Evolutionary conservation across 2,888 invertebrate species (phyloP), one percentile per base, ranked within the genome.

Genomic region (Auanema sp.): DNA sequence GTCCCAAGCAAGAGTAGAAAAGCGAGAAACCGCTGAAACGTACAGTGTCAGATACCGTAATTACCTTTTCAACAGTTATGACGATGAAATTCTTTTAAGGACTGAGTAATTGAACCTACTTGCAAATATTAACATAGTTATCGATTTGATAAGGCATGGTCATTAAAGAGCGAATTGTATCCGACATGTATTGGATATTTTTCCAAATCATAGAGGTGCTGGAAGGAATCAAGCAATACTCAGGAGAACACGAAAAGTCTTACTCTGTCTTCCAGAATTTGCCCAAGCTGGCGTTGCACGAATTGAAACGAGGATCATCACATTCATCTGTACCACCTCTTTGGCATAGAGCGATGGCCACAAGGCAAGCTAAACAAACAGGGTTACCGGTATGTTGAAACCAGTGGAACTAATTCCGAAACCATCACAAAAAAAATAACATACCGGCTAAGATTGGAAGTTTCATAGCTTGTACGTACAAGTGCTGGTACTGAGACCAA

Each of bases 1-100:
- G 72, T 50, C 70, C 70, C 24, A 72, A 59, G 43, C 72, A 72
- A 41, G 68, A 66, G 50, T 69, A 72, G 62, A 72, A 72, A 2
- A 57, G 40, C 11, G 70, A 66, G 33, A 63, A 72, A 18, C 72
- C 72, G 25, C 72, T 72, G 64, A 14, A 72, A 67, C n/a, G n/a
- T n/a, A n/a, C n/a, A n/a, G n/a, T 50, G 51, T 1, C 14, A 12
- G 12, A 12, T 50, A 12, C 12, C n/a, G n/a, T n/a, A n/a, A n/a
- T n/a, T n/a, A n/a, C n/a, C n/a, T n/a, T n/a, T n/a, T n/a, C n/a
- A n/a, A n/a, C n/a, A n/a, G n/a, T n/a, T n/a, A n/a, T n/a, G n/a
- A n/a, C n/a, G n/a, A n/a, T n/a, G n/a, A n/a, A n/a, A n/a, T n/a
- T n/a, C n/a, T n/a, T n/a, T n/a, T n/a, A n/a, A n/a, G 16, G 47